A percentile compares a stretch with the other conserved stretches of the same genome.
Conservation (phyloP, 1,140 invertebrate species). For the Ostrea edulis region DNA sequence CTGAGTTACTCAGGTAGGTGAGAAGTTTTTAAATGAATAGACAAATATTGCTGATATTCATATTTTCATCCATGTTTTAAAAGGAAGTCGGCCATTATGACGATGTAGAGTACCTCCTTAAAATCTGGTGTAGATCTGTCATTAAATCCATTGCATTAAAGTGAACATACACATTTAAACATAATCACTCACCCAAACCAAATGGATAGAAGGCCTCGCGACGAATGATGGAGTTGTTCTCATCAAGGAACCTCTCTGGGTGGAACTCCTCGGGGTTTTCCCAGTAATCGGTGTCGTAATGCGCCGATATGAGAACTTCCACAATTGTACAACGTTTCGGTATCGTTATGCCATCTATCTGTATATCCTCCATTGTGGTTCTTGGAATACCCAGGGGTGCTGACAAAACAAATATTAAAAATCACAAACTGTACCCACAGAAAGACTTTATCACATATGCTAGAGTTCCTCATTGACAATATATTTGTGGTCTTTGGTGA, state of each 20-base stretch:
- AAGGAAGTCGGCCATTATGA: too few species aligned
- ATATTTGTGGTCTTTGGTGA: too few species aligned
- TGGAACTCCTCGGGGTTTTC: conserved; percentile 26
- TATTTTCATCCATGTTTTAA: too few species aligned
- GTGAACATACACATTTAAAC: background rate
- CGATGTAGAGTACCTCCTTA: too few species aligned
- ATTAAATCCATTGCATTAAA: background rate
- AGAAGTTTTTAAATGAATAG: too few species aligned
- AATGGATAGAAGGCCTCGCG: conserved; percentile 36
- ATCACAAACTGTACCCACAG: too few species aligned
- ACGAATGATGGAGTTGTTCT: conserved; percentile 10
- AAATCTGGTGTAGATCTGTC: too few species aligned
- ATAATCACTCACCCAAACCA: background rate
- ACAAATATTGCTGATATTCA: too few species aligned
- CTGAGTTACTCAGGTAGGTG: too few species aligned
- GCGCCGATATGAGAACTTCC: background rate
- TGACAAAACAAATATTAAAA: background rate
- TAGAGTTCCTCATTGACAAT: too few species aligned
- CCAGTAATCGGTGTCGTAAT: conserved; percentile 19
- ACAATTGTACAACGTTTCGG: conserved; percentile 19
- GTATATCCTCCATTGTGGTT: background rate
- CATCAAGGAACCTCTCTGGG: conserved; percentile 35
- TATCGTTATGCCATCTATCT: background rate
- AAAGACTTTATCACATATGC: too few species aligned
- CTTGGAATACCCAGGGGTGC: background rate